Base-by-base conservation (phyloP, 37 sponge, comb jelly and placozoan species). In the Corticium candelabrum region DNA sequence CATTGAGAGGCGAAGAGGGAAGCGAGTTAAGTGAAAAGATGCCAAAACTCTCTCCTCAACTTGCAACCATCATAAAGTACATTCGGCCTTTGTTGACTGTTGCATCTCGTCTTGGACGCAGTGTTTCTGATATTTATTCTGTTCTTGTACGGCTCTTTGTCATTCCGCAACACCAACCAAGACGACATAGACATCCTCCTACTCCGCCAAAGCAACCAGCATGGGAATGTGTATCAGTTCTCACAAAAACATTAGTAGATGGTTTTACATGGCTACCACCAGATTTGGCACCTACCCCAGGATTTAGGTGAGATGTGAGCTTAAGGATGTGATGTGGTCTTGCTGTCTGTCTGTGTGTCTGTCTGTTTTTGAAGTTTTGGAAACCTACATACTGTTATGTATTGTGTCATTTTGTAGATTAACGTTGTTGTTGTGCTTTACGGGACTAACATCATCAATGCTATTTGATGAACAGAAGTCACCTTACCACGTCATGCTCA, bases 381-480 rank as follows among this genome's bases (percentile, higher is more conserved):
- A n/a, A n/a, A n/a, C n/a, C n/a, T n/a, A n/a, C n/a, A n/a, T n/a
- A n/a, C n/a, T n/a, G n/a, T 50, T 50, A 27, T 21, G 11, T 50
- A 50, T 50, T 21, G 62, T 50, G 21, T 50, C 11, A 50, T 50
- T 27, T 50, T 78, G 29, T 39, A 92, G 93, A 35, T 79, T 93
- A 81, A 84, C 91, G 1, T 86, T 87, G 67, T 81, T 79, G 79
- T 79, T 93, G 93, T 93, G 88, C 77, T 86, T 86, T 2, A 80
- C 86, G 68, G 93, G 88, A 56, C 82, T 93, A 41, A 85, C 89
- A 81, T 83, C 83, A 41, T 68, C 86, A 68, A 80, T 94, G n/a
- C 76, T 94, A 78, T 94, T 92, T 86, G 96, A 94, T 50, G 99
- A 97, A 29, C 84, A 85, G 75, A 84, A 91, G 69, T 86, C 88